Conservation (phyloP, 2,888 invertebrate genomes). For the Clistopyga incitator region DNA sequence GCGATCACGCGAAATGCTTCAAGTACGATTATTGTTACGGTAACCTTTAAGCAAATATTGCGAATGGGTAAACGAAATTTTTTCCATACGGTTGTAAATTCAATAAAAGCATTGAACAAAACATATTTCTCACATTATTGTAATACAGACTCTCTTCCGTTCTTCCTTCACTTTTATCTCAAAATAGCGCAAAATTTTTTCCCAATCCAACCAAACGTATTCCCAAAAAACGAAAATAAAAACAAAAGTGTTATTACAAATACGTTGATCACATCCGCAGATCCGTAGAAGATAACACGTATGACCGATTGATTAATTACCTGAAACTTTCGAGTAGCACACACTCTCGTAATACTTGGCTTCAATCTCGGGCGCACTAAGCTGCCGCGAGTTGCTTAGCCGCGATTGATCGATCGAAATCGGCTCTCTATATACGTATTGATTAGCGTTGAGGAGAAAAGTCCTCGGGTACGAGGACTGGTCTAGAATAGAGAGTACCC, state of each 20-base stretch:
- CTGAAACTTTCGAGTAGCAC: not conserved
- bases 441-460: constrained; percentile 18
- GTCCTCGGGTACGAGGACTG: not conserved
- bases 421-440: constrained; percentile 8
- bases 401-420: constrained; percentile 48
- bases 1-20: too few species aligned
- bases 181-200: not conserved
- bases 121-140: too few species aligned
- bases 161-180: too few species aligned
- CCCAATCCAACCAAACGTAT: too few species aligned
- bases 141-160: too few species aligned
- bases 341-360: constrained; percentile 13
- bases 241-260: not conserved
- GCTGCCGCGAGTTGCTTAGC: constrained; percentile 9
- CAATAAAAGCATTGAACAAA: too few species aligned
- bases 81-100: too few species aligned
- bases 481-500: constrained; percentile 14
- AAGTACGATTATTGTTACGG: not conserved
- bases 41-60: too few species aligned
- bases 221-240: too few species aligned
- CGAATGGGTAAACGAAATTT: too few species aligned
- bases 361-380: constrained; percentile 5
- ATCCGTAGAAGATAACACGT: not conserved
- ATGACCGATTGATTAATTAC: constrained; percentile 12
- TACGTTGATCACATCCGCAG: not conserved